Conservation (phyloP, 2,113 vertebrate genomes). For the Eulemur macaco region DNA sequence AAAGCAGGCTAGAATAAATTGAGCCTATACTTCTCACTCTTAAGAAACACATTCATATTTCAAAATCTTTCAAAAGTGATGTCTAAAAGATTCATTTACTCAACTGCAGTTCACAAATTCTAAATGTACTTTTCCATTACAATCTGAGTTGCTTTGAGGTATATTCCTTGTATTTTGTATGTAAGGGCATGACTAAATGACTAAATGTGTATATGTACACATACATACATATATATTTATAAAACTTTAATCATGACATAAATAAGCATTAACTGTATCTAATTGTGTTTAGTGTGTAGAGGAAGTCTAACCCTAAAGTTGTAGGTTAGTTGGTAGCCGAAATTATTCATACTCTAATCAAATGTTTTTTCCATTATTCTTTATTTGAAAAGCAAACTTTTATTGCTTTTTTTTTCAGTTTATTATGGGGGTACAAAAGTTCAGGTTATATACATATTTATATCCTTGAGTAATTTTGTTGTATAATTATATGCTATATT, state of each 20-base stretch:
- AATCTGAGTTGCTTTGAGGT: not conserved
- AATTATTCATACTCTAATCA: not conserved
- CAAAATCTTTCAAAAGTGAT: not conserved
- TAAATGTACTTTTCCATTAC: not conserved
- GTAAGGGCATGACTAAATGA: not conserved
- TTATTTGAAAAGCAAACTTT: not conserved
- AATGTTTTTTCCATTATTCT: not conserved
- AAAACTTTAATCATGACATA: not conserved
- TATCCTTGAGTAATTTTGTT: conserved; percentile 27
- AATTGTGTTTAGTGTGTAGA: not conserved
- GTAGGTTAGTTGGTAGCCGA: not conserved
- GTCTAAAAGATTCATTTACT: not conserved
- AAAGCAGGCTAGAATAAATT: not conserved
- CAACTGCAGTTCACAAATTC: not conserved
- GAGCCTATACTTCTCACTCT: not conserved
- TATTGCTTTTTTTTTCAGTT: not conserved
- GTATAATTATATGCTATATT: not conserved
- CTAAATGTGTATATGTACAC: not conserved
- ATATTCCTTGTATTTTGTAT: not conserved
- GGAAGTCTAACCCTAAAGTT: not conserved
- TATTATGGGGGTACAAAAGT: no score
- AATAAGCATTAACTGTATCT: not conserved
- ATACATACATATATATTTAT: not conserved
- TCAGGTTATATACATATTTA: not conserved
- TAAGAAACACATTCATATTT: not conserved